Percentiles rank a stretch among this genome's conserved stretches.
These are phyloP conservation scores for Microcebus tavaratra DNA, from an alignment of 2,113 vertebrate genomes.

Conservation along the genomic window DNA sequence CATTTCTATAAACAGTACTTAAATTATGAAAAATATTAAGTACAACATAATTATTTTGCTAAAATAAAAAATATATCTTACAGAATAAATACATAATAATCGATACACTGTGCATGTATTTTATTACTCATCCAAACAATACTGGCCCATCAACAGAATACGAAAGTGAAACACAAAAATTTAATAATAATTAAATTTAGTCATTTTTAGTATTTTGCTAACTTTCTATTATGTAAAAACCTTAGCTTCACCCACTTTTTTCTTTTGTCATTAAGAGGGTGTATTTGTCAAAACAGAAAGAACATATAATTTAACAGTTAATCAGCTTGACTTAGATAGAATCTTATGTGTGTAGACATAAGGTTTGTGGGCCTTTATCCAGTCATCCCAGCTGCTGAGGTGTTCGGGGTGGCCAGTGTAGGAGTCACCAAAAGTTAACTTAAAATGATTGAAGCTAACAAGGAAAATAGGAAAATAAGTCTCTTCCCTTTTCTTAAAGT, in stretches of 20 bases:
- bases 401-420: neutral
- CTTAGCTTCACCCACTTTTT: neutral
- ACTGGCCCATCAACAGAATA: neutral
- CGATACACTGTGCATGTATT: neutral
- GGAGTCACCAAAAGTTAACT: neutral
- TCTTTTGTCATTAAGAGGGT: neutral
- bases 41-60: neutral
- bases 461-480: neutral
- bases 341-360: neutral
- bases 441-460: neutral
- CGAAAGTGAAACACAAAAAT: neutral
- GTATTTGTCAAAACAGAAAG: neutral
- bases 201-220: conserved; percentile 20
- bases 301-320: neutral
- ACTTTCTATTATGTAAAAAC: conserved; percentile 32
- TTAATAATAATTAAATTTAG: neutral
- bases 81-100: neutral
- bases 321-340: neutral
- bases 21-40: neutral
- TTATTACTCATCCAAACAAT: neutral
- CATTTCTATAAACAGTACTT: neutral
- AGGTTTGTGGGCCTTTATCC: neutral
- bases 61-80: neutral
- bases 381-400: neutral
- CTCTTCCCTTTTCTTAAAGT: neutral